Base-by-base conservation (phyloP, 2,113 vertebrate species). In the Aptenodytes patagonicus region DNA sequence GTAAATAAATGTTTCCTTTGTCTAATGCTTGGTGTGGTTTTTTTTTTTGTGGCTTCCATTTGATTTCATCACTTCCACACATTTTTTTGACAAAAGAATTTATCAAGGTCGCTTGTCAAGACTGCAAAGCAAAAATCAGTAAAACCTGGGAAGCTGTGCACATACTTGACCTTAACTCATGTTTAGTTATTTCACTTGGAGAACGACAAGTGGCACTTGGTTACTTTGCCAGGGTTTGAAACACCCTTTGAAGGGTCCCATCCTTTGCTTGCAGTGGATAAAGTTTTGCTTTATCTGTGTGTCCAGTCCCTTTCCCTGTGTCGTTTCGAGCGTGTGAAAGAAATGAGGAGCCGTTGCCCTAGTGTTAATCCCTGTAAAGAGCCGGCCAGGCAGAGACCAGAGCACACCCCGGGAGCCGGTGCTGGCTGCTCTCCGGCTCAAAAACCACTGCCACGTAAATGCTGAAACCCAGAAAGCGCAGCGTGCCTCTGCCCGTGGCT, bases 401-500 rank as follows among this genome's bases (percentile, higher is more conserved):
- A 55, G 52, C 49, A 25, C 19, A 11, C 11, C 40, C 40, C 2
- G 1, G 22, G 26, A 76, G n/a, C 40, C 3, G 17, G 25, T 8
- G 38, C 54, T 17, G 38, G 32, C 46, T 61, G 36, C 65, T 52
- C 16, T 17, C 17, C 4, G 10, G 34, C 49, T 47, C 11, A 5
- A 46, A 40, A 32, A 4, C 22, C 10, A 7, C 15, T 22, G n/a
- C 47, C 28, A 8, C 1, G 5, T 18, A 16, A 49, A 5, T 36
- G 52, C 52, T 32, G 28, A 44, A 34, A 15, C 32, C 52, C 57
- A 17, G 11, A 6, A 20, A 40, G 17, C 7, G 11, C 42, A 13
- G 25, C 3, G 7, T 7, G 51, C 5, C 2, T 10, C 71, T 17
- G 17, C 44, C 44, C 3, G 1, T 0, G 2, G n/a, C 29, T 40